Evolutionary conservation across 2,797 vertebrate genomes (phyloP).

Genomic region (Centroberyx gerrardi): DNA sequence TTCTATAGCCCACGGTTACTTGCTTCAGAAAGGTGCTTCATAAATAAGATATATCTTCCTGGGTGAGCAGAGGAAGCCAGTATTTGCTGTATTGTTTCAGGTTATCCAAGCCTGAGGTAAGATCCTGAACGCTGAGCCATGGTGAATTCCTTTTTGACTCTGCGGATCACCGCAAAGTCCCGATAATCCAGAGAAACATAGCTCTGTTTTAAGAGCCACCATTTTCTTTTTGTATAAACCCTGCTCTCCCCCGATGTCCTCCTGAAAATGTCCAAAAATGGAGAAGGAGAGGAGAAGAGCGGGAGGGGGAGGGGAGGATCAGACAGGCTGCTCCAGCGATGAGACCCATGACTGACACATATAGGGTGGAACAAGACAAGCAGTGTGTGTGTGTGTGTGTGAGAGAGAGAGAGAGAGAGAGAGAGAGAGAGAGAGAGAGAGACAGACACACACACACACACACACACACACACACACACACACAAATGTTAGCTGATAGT

Average conservation of each 20-base stretch:
- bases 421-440: conserved; percentile 27
- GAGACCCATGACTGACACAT: conserved; percentile 76
- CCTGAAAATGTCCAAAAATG: conserved; percentile 78
- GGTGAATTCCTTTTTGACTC: conserved; percentile 30
- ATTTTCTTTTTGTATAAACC: conserved; percentile 53
- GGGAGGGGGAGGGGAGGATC: conserved; percentile 8
- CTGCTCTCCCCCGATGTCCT: conserved; percentile 48
- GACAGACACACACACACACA: conserved; percentile 5
- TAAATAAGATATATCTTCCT: neutral
- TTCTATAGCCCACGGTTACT: conserved; percentile 1
- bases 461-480: conserved; percentile 11
- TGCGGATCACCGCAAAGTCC: conserved; percentile 52
- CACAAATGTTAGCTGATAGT: conserved; percentile 49
- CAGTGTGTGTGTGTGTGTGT: conserved; percentile 40
- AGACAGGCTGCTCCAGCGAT: conserved; percentile 56
- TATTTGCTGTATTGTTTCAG: conserved; percentile 11
- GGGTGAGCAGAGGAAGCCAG: conserved; percentile 12
- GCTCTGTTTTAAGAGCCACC: conserved; percentile 46
- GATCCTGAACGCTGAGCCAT: conserved; percentile 36
- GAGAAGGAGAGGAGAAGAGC: conserved; percentile 42
- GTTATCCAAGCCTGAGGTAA: conserved; percentile 30
- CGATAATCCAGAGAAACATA: conserved; percentile 64
- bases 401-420: conserved; percentile 51
- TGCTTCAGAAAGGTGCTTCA: conserved; percentile 18
- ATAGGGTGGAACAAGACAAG: conserved; percentile 72